Evolutionary conservation across 2,113 vertebrate genomes (phyloP).

Genomic region (Odocoileus hemionus): DNA sequence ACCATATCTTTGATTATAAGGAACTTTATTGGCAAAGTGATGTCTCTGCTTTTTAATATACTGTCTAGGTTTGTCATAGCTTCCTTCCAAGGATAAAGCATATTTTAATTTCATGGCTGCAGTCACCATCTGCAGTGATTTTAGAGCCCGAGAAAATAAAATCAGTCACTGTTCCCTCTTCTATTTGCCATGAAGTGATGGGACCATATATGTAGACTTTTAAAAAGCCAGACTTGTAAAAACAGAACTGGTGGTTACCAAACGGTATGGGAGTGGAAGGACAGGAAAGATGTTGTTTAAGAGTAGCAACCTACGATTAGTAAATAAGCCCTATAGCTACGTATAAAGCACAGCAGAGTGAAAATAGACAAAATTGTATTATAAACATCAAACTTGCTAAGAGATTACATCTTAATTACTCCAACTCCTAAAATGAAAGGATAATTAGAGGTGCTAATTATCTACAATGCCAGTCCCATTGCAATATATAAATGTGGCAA

Average conservation of each 20-base stretch:
- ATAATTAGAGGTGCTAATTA: background rate
- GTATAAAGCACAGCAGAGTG: background rate
- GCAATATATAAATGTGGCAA: background rate
- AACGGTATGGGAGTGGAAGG: background rate
- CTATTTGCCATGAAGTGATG: background rate
- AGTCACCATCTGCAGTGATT: background rate
- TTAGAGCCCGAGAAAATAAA: background rate
- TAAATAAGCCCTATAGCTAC: background rate
- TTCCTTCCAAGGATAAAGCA: background rate
- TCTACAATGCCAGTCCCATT: background rate
- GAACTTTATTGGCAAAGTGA: background rate
- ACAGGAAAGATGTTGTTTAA: background rate
- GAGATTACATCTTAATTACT: background rate
- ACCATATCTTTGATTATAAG: background rate
- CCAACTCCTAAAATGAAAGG: background rate
- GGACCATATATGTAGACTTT: background rate
- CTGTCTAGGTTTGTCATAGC: background rate
- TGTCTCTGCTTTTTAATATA: background rate
- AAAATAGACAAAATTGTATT: background rate
- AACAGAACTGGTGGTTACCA: background rate
- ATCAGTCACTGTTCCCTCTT: background rate
- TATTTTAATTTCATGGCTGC: background rate
- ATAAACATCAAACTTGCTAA: background rate
- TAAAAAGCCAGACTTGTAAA: background rate
- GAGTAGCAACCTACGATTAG: background rate